Evolutionary conservation across 1,140 invertebrate genomes (phyloP), one percentile per base, ranked within the genome.

Genomic region (Elysia chlorotica): DNA sequence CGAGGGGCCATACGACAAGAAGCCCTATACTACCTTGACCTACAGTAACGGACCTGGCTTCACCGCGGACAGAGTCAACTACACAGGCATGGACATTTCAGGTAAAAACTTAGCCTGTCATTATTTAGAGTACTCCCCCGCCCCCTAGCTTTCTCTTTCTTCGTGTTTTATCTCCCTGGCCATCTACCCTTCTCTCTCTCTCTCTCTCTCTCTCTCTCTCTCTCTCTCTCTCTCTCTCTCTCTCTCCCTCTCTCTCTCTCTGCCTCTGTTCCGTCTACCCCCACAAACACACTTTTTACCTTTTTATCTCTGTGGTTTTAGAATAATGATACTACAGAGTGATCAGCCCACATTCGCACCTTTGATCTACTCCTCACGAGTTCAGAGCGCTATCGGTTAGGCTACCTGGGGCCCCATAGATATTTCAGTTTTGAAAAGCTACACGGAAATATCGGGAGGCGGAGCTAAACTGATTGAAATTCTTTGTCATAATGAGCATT

Each of bases 101-200:
- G 31, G 62, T 73, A 30, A 62, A 31, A 65, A 69, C 14, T 2
- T 63, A 35, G 4, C 36, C n/a, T 56, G 59, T 31, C 56, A 72
- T 28, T 65, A 48, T 19, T 23, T 3, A 33, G 21, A 10, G 21
- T 63, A 31, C 28, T 31, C 28, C 35, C 28, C 28, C 14, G 14
- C 14, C 35, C 4, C 5, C 35, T 17, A 31, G 25, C 6, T 63
- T 35, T 30, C 28, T 33, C 30, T 63, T 33, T n/a, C 14, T 10
- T 23, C 14, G 19, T 33, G 21, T 35, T 63, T 23, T 10, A 10
- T n/a, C 61, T n/a, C 4, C 33, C 61, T 17, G 28, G 25, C 31
- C 35, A n/a, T 59, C 25, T 37, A 17, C 41, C 21, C 3, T 41
- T 14, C 36, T 28, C 31, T 53, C 48, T 53, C 25, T 56, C 14